These are phyloP conservation scores for Ferdinandea cuprea DNA, from an alignment of 2,888 invertebrate genomes.

Conservation along the genomic window DNA sequence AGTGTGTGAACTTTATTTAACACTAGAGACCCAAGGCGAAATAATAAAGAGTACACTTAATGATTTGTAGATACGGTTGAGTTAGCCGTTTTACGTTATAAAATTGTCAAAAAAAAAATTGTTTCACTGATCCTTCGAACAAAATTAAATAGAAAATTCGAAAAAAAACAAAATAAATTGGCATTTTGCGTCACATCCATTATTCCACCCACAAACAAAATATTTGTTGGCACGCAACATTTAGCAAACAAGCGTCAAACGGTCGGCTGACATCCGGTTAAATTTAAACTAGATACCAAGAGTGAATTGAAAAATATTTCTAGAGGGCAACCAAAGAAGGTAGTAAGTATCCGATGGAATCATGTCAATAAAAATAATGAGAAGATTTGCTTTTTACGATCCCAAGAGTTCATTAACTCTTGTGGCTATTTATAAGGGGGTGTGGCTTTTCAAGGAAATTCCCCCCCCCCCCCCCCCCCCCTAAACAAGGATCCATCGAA, in stretches of 20 bases:
- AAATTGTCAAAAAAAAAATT: not conserved
- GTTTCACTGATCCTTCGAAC: not conserved
- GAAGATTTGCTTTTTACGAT: not conserved
- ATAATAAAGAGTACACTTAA: conserved; percentile 27
- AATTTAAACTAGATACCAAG: no score
- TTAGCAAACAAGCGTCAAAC: conserved; percentile 19
- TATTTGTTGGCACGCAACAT: conserved; percentile 35
- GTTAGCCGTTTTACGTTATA: not conserved
- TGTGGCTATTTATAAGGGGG: not conserved
- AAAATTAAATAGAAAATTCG: not conserved
- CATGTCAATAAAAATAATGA: conserved; percentile 17
- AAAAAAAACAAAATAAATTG: not conserved
- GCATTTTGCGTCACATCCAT: conserved; percentile 41
- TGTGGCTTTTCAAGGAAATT: conserved; percentile 3
- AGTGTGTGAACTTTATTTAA: conserved; percentile 2
- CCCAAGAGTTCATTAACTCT: conserved; percentile 20
- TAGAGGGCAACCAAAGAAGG: no score
- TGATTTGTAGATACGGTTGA: not conserved
- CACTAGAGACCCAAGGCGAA: conserved; percentile 19
- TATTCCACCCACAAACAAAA: conserved; percentile 41
- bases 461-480: not conserved
- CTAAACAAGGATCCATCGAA: not conserved
- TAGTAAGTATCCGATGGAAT: not conserved
- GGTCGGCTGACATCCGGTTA: conserved; percentile 27
- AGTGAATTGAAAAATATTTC: no score